Evolutionary conservation across 2,797 vertebrate genomes (phyloP).

Genomic region (Peromyscus nudipes): DNA sequence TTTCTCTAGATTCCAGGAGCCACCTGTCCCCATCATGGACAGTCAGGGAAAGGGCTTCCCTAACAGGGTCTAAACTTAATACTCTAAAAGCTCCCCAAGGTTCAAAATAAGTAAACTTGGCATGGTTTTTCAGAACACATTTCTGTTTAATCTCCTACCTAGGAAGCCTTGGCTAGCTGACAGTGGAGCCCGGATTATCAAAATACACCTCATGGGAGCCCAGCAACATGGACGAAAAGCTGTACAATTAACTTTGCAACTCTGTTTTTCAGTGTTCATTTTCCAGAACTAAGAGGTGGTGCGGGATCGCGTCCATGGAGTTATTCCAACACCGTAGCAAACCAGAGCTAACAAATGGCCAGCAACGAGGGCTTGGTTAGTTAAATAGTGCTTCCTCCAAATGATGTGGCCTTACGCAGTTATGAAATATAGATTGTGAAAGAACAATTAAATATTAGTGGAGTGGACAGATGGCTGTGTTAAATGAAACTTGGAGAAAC

Average conservation of each 20-base stretch:
- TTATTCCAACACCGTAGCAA: fast-evolving
- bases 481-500: neutral
- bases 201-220: neutral
- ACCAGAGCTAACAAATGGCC: neutral
- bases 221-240: neutral
- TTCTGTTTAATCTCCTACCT: neutral
- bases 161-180: neutral
- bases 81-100: neutral
- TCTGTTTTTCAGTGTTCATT: no score
- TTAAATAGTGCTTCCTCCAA: neutral
- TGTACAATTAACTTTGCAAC: neutral
- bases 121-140: neutral
- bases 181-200: neutral
- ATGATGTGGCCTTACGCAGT: neutral
- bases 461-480: neutral
- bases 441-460: neutral
- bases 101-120: neutral
- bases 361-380: neutral
- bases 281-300: neutral
- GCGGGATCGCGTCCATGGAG: fast-evolving
- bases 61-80: neutral
- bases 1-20: neutral
- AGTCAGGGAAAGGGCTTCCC: no score
- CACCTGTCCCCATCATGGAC: neutral
- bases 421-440: neutral